A percentile compares a stretch with the other conserved stretches of the same genome.
Evolutionary conservation across 2,888 invertebrate genomes (phyloP).

Genomic region (Drosophila siamana): DNA sequence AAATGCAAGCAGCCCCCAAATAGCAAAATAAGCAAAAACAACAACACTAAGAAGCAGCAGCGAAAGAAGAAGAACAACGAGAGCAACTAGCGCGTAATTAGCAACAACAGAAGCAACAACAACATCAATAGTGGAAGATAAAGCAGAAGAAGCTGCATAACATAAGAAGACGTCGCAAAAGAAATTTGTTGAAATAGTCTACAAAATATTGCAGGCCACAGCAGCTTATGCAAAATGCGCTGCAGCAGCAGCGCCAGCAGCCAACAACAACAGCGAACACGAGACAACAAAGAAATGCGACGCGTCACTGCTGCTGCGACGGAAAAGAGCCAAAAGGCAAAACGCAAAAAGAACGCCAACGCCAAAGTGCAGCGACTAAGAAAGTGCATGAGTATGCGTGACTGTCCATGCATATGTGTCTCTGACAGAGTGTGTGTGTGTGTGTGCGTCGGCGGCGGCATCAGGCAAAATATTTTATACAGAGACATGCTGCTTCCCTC

Average conservation of each 20-base stretch:
- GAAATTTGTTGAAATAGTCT: conserved; percentile 45
- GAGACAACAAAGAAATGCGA: conserved; percentile 77
- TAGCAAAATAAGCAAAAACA: conserved; percentile 52
- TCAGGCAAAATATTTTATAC: conserved; percentile 56
- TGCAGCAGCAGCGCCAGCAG: conserved; percentile 29
- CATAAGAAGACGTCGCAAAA: conserved; percentile 29
- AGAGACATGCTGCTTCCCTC: conserved; percentile 31
- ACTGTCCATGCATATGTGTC: background rate
- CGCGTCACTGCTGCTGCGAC: conserved; percentile 42
- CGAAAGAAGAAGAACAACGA: background rate
- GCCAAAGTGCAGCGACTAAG: conserved; percentile 75
- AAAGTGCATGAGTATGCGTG: conserved; percentile 57
- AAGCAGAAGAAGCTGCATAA: conserved; percentile 15
- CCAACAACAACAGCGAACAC: conserved; percentile 47
- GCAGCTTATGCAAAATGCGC: conserved; percentile 67
- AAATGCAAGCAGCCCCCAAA: conserved; percentile 77
- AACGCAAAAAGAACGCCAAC: conserved; percentile 77
- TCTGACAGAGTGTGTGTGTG: conserved; percentile 21
- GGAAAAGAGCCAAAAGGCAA: conserved; percentile 66
- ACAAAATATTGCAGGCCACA: conserved; percentile 26
- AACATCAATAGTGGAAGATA: conserved; percentile 62
- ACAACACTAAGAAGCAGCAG: conserved; percentile 8
- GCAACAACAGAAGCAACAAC: conserved; percentile 32
- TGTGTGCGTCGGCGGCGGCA: conserved; percentile 72
- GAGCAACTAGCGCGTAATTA: conserved; percentile 59